Base-by-base conservation (phyloP, 2,888 invertebrate genomes). In the Noctua janthe region DNA sequence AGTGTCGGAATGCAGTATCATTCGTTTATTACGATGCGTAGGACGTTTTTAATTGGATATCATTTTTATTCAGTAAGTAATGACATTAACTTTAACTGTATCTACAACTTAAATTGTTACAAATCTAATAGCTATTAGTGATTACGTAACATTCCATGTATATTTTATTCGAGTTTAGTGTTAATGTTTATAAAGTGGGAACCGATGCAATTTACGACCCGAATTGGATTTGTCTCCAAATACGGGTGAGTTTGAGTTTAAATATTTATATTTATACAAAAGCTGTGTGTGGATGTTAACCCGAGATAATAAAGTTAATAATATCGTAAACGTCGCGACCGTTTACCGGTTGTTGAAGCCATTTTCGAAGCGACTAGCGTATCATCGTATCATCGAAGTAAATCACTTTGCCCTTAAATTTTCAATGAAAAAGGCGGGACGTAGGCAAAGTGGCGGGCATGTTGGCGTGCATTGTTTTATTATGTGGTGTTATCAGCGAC, bases 11-110 rank as follows among this genome's bases (percentile, higher is more conserved):
- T 88, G 91, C 87, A 87, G 89, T 90, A 89, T 89, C 88, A 85
- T 91, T 86, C 88, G 88, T 91, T 90, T 91, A 90, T 87, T 89
- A 89, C 84, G 82, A 80, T 87, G 93, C 94, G 95, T 96, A 94
- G 95, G 96, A 91, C 86, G 94, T 88, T 91, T 94, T 94, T 94
- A 95, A 95, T 95, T 94, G 93, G 93, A 92, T 92, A 93, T 93
- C 92, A 93, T 93, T 94, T 94, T 94, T 91, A 92, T 91, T 87
- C 86, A 89, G 91, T 88, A 91, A 91, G 91, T 92, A 90, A 92
- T 91, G 91, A 91, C 91, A 91, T 91, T 91, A 91, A 88, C 88
- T 90, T 91, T 86, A 89, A 88, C 88, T 88, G 89, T 90, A 90
- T 89, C 82, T 88, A 87, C 87, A 88, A 90, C 87, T 90, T 87